Base-by-base conservation (phyloP, 2,888 invertebrate species). In the Harmothoe impar region DNA sequence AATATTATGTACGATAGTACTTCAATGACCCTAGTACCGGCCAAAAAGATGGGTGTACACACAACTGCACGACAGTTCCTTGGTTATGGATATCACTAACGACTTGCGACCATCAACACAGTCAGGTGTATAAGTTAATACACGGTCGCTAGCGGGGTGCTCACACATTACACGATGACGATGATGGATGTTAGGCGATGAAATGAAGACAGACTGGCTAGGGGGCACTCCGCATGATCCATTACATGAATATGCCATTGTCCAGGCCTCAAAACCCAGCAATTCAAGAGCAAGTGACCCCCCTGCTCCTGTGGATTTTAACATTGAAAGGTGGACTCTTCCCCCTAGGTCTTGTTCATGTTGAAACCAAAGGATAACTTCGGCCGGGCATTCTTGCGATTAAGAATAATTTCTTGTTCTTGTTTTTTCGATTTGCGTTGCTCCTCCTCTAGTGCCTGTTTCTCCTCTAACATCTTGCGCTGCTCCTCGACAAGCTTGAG, bases 401-500 rank as follows among this genome's bases (percentile, higher is more conserved):
- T 99, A 94, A 99, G 97, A 94, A 99, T 99, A 96, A 98, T 98
- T 96, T 98, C 99, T 96, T 99, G 99, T 96, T 99, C 99, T 96
- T 98, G 98, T 96, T 98, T 98, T 91, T 98, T 97, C 94, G 98
- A 97, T 95, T 98, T 98, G 95, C 98, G 98, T 96, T 98, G 98
- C 96, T 99, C 98, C 96, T 98, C 98, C 95, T 98, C 97, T 96
- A 99, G 97, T 95, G 97, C 97, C 96, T 98, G 98, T 93, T 98
- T 97, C 95, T 99, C 98, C 96, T 99, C 99, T 94, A 99, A 98
- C 97, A 99, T 95, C 92, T 94, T 97, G 94, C 99, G 97, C 96
- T 99, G 99, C 96, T 99, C 99, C 96, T 99, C 99, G 92, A 99
- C 98, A 97, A 99, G 98, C 92, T 98, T 98, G 96, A 99, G 97